Evolutionary conservation across 2,113 vertebrate genomes (phyloP), one percentile per base, ranked within the genome.

Genomic region (Mirza zaza): DNA sequence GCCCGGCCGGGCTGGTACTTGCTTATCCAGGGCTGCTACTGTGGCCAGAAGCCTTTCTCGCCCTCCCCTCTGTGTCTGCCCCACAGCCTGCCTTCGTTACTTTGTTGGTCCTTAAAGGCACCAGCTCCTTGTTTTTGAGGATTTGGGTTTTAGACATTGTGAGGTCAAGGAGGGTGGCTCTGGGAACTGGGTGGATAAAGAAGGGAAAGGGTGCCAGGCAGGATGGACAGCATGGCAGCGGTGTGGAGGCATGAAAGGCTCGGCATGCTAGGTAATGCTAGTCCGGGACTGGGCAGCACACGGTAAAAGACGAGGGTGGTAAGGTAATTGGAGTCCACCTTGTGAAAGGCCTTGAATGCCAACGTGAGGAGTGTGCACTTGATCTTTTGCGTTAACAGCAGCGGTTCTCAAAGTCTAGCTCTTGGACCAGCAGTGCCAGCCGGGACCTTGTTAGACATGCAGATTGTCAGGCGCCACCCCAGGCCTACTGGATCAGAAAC

Each of bases 251-350:
- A 0, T 20, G 68, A 23, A 7, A 25, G 18, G 29, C 5, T 1
- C 0, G 34, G 3, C 15, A 0, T 12, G 34, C 73, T 32, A 20
- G 84, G 3, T 9, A 10, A 12, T 13, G 63, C 12, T 18, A 5
- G 12, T 21, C 61, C 9, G 23, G 94, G 73, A 8, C 8, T 14
- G 12, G 29, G 27, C n/a, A 20, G 32, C 21, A 11, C 6, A 2
- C 5, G 11, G 39, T 39, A 34, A 23, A 36, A 61, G 85, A 1
- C 0, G 7, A 17, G 75, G 80, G 8, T 8, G 12, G 57, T 15
- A 1, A 13, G 15, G 34, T 21, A 3, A 8, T 1, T 3, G 50
- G 57, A 57, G 77, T 52, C 27, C 18, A 36, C 10, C 8, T 9
- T 34, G 17, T 52, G 32, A 27, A 61, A 57, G 59, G 81, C 71